Base-by-base conservation (phyloP, 2,797 vertebrate species). In the Halcyon badia region DNA sequence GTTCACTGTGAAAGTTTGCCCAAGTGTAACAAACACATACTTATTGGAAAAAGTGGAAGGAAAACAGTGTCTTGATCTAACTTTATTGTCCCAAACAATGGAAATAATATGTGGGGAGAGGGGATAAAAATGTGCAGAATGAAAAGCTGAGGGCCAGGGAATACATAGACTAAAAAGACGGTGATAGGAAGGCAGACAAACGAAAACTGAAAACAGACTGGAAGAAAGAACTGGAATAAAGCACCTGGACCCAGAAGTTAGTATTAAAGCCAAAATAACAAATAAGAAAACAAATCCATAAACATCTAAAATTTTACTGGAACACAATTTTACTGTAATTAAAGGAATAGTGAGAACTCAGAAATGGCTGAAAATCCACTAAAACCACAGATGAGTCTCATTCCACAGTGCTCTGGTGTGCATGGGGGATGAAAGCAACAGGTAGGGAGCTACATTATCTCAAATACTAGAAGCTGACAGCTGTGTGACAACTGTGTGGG, bases 401-500 rank as follows among this genome's bases (percentile, higher is more conserved):
- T 82, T 96, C 61, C 88, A 81, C 37, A 54, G 57, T 9, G 12
- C 58, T 88, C 90, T 91, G 92, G 37, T 42, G 90, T 65, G 85
- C 85, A 94, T 0, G 49, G 85, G 37, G 46, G 85, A 83, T 70
- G 93, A 86, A 91, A 77, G 85, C 85, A 96, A 90, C 90, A 89
- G 96, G 96, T 95, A 94, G 95, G 69, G 49, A 69, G 86, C 70
- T 93, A 72, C 39, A 78, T 52, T 90, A 86, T 81, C 73, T 88
- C 91, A 91, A 96, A 91, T 69, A 96, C 72, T 65, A 78, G 72
- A 81, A 95, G 73, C 54, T 96, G 94, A 96, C 93, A 96, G 91
- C 95, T 96, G 96, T 90, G 79, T 96, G 94, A 96, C 94, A 96
- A 95, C 83, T 94, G 95, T 25, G 89, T 88, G 93, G 94, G 93